Evolutionary conservation across 2,888 invertebrate genomes (phyloP), one percentile per base, ranked within the genome.

Genomic region (Lagria hirta): DNA sequence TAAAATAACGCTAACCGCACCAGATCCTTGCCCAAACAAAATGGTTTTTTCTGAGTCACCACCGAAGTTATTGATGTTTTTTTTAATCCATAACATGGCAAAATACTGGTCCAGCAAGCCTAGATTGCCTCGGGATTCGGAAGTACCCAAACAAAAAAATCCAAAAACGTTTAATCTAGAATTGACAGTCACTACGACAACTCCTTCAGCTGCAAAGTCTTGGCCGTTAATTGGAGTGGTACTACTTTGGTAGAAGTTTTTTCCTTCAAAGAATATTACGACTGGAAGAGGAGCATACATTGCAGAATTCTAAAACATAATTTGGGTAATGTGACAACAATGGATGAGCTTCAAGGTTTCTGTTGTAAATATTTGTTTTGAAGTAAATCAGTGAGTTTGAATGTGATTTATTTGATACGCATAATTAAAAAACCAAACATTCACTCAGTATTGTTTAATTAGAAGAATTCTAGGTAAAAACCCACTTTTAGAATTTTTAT

Each of bases 71-170:
- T 75, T 75, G 34, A 91, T 87, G 66, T 92, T 86, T 56, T 85
- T 81, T 47, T 81, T 78, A 2, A 87, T 75, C 88, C 88, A 88
- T 26, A 82, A 62, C 41, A 95, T 71, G 1, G 88, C 90, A 67
- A 90, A 72, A 58, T 86, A 82, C 64, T 94, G 91, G 69, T 95
- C 94, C 55, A 87, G 80, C 33, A 95, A 70, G 1, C 92, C 93
- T 45, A 89, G 81, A 69, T 95, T 95, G 0, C 94, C 93, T 1
- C 87, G 80, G 2, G 82, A 80, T 51, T 75, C 73, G 23, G 69
- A 54, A 4, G 73, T 72, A 17, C 75, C 76, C 48, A 82, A 65
- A 16, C 76, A 78, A 48, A 85, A 79, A 71, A 84, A 85, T 3
- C 82, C 83, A 52, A 87, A 80, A 15, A 86, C 74, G 60, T 86